A percentile compares a stretch with the other conserved stretches of the same genome.
Conservation (phyloP, 2,113 vertebrate species). For the Oxyura jamaicensis region DNA sequence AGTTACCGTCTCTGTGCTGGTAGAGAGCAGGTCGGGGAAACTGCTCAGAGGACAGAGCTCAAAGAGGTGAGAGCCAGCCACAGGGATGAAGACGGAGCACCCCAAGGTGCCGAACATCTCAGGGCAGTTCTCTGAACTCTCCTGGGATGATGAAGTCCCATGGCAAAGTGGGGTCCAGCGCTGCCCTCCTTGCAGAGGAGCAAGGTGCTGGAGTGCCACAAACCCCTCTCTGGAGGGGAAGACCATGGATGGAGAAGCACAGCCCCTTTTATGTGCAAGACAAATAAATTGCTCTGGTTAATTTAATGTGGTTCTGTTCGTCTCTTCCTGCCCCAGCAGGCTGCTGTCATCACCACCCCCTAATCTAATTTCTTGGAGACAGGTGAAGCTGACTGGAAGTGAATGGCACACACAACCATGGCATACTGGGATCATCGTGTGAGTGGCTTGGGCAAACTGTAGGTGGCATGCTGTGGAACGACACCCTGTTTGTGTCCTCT, state of each 20-base stretch:
- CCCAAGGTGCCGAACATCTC: neutral
- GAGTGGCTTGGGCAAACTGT: neutral
- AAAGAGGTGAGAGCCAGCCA: neutral
- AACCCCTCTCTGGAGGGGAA: neutral
- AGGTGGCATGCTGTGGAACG: neutral
- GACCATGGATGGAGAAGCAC: neutral
- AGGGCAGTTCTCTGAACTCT: neutral
- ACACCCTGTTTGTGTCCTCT: neutral
- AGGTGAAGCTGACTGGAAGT: neutral
- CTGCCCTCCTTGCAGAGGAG: neutral
- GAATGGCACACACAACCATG: neutral
- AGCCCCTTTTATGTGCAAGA: rapidly evolving
- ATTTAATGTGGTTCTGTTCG: neutral
- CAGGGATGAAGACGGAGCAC: neutral
- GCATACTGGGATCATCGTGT: rapidly evolving
- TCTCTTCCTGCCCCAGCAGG: neutral
- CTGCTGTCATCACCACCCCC: neutral
- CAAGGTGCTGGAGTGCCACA: neutral
- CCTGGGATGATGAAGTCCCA: neutral
- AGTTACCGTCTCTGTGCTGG: neutral
- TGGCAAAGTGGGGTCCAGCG: neutral
- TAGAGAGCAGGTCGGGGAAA: neutral
- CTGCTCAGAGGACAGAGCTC: neutral
- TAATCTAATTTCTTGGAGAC: neutral
- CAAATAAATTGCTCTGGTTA: slow-evolving; percentile 15